phyloP scores from a whole-genome alignment of 2,888 invertebrate genomes.

The Sclerodermus sp. region DNA sequence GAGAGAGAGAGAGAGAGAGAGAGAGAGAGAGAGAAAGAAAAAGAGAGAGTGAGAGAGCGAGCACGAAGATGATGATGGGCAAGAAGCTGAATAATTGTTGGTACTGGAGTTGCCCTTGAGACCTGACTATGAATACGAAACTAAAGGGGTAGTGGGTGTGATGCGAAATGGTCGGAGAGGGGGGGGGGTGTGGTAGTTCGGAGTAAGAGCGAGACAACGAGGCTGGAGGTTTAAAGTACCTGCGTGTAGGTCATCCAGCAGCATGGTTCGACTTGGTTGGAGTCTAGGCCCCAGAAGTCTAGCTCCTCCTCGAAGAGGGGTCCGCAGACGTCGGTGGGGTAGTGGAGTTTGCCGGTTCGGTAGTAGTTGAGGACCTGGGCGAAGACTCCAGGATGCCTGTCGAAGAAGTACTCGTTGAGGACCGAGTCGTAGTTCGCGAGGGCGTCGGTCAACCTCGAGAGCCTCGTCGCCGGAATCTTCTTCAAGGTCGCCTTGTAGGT shows the following conservation, averaged over 20 bases:
- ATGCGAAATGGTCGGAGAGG: background rate
- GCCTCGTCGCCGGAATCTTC: constrained; percentile 94
- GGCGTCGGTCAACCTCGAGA: constrained; percentile 93
- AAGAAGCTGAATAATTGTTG: too few species aligned
- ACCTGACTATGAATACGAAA: too few species aligned
- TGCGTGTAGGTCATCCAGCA: constrained; percentile 99
- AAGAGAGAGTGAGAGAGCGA: too few species aligned
- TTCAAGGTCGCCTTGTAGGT: constrained; percentile 94
- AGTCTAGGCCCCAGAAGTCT: constrained; percentile 98
- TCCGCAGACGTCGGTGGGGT: constrained; percentile 98
- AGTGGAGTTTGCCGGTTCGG: constrained; percentile 97
- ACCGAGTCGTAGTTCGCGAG: constrained; percentile 99
- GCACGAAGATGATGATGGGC: too few species aligned
- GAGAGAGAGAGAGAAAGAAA: too few species aligned
- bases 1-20: too few species aligned
- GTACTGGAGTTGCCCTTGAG: too few species aligned
- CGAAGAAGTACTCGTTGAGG: constrained; percentile 99
- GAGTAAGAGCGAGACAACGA: too few species aligned
- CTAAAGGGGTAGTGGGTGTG: too few species aligned
- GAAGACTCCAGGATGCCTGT: constrained; percentile 94
- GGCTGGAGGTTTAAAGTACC: constrained; percentile 64
- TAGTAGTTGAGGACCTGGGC: constrained; percentile 98
- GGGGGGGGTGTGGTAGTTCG: too few species aligned
- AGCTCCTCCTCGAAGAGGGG: constrained; percentile 98
- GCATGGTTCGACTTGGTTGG: constrained; percentile 99